A percentile compares a stretch with the other conserved stretches of the same genome.
These are phyloP conservation scores for Rhinopomastus cyanomelas DNA, from an alignment of 2,113 vertebrate species.

Conservation along the genomic window DNA sequence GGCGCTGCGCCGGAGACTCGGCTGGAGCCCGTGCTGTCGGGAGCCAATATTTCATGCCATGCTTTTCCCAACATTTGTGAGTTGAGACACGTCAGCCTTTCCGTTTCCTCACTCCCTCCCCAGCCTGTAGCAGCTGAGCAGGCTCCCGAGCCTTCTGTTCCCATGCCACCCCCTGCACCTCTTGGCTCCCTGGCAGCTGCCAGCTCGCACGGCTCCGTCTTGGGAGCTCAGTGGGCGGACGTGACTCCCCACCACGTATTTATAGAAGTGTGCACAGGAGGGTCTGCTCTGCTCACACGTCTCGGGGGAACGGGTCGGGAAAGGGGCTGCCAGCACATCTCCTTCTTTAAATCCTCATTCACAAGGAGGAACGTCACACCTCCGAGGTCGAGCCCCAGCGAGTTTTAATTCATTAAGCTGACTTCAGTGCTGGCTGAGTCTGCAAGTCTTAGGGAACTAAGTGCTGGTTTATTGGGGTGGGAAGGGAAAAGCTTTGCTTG, in stretches of 20 bases:
- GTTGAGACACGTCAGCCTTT: conserved; percentile 5
- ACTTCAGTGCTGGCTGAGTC: not conserved
- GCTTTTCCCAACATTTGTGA: not conserved
- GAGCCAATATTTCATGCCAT: not conserved
- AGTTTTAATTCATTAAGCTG: conserved; percentile 35
- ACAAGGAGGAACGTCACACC: conserved; percentile 30
- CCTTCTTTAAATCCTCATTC: conserved; percentile 19
- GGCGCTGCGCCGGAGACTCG: accelerated
- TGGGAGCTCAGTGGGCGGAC: not conserved
- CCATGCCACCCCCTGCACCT: conserved; percentile 22
- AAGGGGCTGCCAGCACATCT: not conserved
- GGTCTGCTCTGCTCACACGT: not conserved
- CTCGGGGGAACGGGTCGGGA: not conserved
- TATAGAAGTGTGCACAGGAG: not conserved
- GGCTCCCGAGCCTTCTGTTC: conserved; percentile 48
- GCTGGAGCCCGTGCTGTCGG: not conserved
- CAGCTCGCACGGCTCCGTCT: conserved; percentile 17
- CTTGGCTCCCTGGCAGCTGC: conserved; percentile 45
- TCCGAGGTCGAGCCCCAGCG: not conserved
- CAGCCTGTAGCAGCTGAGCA: conserved; percentile 33
- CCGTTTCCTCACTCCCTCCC: not conserved
- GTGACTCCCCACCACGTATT: not conserved
- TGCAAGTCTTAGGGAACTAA: not conserved
- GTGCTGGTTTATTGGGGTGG: not conserved
- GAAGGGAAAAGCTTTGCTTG: not conserved